Percentiles rank a stretch among this genome's conserved stretches.
Conservation (phyloP, 2,113 vertebrate species). For the Muntiacus reevesi region DNA sequence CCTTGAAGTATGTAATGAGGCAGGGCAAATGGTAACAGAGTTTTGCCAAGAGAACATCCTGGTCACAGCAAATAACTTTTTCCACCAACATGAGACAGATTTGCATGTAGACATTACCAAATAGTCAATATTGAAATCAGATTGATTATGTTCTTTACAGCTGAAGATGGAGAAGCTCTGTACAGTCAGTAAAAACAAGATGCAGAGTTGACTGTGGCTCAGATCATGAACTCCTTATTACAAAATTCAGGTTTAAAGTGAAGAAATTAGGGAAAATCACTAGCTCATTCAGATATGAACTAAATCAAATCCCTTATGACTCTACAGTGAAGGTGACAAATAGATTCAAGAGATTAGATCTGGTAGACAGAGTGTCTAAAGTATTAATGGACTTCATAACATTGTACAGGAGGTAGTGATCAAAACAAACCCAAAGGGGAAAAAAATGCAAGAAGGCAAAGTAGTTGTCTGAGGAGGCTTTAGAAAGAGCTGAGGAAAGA, state of each 20-base stretch:
- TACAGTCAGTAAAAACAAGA: not conserved
- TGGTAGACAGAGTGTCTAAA: not conserved
- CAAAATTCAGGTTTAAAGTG: not conserved
- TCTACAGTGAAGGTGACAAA: not conserved
- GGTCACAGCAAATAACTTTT: not conserved
- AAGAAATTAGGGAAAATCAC: not conserved
- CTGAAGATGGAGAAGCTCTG: not conserved
- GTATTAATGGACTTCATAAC: not conserved
- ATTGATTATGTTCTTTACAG: not conserved
- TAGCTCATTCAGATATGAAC: not conserved
- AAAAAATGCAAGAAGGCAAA: not conserved
- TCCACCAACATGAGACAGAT: not conserved
- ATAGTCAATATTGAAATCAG: not conserved
- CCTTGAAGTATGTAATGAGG: not conserved
- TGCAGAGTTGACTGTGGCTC: not conserved
- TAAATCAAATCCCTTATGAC: not conserved
- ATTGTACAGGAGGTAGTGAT: not conserved
- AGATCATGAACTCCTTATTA: not conserved
- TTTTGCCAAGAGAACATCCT: not conserved
- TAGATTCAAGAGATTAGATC: not conserved
- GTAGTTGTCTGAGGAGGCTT: not conserved
- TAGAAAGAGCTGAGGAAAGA: not conserved
- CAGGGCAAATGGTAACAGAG: not conserved
- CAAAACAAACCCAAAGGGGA: not conserved
- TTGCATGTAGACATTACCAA: not conserved